phyloP scores from a whole-genome alignment of 2,113 vertebrate genomes.

The Saguinus midas region DNA sequence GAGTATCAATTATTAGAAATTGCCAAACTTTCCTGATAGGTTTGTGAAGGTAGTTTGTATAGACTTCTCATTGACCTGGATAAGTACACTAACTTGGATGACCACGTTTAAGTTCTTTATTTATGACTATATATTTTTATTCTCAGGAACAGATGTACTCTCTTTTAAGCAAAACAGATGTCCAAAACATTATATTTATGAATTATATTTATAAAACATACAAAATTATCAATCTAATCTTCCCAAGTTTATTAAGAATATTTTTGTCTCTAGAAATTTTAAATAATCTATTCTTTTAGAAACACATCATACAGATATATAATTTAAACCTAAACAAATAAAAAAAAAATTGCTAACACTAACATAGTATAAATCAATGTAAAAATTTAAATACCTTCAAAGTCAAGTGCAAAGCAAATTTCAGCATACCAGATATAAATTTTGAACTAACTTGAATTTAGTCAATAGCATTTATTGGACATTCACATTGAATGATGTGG shows the following conservation, averaged over 20 bases:
- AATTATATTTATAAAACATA: slow-evolving; percentile 11
- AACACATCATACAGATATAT: neutral
- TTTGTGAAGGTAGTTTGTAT: neutral
- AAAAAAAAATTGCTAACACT: neutral
- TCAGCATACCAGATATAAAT: neutral
- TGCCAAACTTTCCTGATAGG: neutral
- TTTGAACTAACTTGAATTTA: neutral
- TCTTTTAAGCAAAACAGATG: slow-evolving; percentile 23
- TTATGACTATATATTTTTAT: slow-evolving; percentile 22
- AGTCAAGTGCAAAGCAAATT: neutral
- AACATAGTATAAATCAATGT: neutral
- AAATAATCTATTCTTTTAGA: neutral
- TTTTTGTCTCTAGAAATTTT: slow-evolving; percentile 15
- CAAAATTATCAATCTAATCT: neutral
- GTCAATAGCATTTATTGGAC: neutral
- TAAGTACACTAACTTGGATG: neutral
- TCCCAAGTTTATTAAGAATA: neutral
- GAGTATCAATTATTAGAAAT: neutral
- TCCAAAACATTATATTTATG: neutral
- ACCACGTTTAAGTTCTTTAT: neutral
- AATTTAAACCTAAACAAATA: neutral
- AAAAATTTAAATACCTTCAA: neutral
- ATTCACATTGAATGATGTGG: neutral
- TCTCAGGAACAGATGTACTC: neutral
- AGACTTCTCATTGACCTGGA: neutral